Conservation (phyloP, 2,888 invertebrate species). For the Masnerella sp. region DNA sequence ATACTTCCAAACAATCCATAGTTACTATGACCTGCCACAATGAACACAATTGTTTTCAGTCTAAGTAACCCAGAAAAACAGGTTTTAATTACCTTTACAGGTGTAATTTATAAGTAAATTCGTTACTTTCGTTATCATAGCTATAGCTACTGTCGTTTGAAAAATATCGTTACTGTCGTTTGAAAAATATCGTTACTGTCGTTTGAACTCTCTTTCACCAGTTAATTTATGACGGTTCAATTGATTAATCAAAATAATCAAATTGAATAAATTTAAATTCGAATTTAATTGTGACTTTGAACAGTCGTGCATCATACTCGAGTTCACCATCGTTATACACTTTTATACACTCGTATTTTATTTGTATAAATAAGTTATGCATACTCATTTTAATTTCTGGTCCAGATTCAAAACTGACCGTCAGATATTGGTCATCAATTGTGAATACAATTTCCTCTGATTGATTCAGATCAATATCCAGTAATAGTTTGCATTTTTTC, state of each 20-base stretch:
- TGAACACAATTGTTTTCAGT: not conserved
- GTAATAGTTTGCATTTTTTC: not conserved
- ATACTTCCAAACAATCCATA: not conserved
- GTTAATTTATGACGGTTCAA: not conserved
- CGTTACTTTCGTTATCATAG: not conserved
- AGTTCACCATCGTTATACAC: not conserved
- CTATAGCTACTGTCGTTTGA: not conserved
- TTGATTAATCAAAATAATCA: too few species aligned
- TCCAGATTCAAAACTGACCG: not conserved
- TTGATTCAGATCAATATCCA: not conserved
- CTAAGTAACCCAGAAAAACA: not conserved
- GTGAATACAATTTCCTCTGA: not conserved
- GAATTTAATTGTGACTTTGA: not conserved
- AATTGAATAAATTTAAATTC: too few species aligned
- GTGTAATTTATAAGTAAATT: too few species aligned
- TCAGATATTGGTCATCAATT: not conserved
- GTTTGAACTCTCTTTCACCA: not conserved
- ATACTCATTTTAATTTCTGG: not conserved
- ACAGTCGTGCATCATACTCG: not conserved
- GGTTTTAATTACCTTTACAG: not conserved
- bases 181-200: too few species aligned
- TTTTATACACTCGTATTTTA: not conserved
- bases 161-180: too few species aligned
- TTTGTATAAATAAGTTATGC: not conserved
- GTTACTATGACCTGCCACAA: not conserved